These are phyloP conservation scores for Cariama cristata DNA, from an alignment of 2,113 vertebrate species.

Conservation along the genomic window DNA sequence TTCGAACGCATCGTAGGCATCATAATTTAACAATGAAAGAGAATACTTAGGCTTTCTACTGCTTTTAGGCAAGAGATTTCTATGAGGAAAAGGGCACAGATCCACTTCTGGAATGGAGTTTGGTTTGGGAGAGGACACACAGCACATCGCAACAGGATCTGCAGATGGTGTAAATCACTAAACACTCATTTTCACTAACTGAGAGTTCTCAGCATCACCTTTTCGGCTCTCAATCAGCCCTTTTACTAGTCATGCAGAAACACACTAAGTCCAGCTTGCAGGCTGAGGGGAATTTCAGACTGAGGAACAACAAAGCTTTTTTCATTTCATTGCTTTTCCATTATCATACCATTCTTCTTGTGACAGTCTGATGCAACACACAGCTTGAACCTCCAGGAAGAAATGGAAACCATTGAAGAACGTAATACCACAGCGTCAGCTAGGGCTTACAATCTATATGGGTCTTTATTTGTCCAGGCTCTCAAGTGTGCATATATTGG, in stretches of 20 bases:
- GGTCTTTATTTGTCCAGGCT: neutral
- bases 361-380: neutral
- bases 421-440: neutral
- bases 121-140: neutral
- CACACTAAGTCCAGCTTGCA: neutral
- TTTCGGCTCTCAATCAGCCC: neutral
- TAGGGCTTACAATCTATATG: neutral
- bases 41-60: neutral
- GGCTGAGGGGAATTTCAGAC: neutral
- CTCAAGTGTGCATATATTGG: neutral
- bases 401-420: neutral
- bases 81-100: neutral
- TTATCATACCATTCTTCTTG: neutral
- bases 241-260: neutral
- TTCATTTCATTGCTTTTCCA: neutral
- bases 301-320: neutral
- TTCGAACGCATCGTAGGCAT: neutral
- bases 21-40: neutral
- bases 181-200: neutral
- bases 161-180: neutral
- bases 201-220: neutral
- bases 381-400: neutral
- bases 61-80: neutral
- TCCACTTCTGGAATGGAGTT: neutral
- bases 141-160: neutral